Conservation (phyloP, 35 echinoderm and acorn worm species). For the Lytechinus pictus region DNA sequence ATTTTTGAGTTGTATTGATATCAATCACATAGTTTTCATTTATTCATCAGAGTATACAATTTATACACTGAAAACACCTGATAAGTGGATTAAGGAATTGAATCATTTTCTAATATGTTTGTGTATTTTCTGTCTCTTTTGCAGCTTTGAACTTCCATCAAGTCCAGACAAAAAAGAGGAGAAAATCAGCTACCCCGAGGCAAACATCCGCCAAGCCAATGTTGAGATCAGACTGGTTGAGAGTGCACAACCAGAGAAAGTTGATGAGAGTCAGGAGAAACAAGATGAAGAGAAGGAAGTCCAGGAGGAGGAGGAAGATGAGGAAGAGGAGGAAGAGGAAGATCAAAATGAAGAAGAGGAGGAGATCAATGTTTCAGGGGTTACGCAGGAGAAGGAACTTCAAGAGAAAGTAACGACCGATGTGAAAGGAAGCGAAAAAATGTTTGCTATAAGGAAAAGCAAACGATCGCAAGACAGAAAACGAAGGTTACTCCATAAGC, state of each 20-base stretch:
- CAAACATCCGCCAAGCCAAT: constrained; percentile 57
- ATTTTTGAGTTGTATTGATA: too few relatives aligned
- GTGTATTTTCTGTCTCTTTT: not conserved
- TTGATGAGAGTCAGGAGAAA: constrained; percentile 86
- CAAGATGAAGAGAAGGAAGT: constrained; percentile 87
- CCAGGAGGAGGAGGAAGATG: constrained; percentile 76
- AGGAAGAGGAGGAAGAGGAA: constrained; percentile 73
- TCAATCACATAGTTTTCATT: not conserved
- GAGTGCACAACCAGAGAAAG: constrained; percentile 72
- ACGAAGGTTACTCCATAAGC: constrained; percentile 70
- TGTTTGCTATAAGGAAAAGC: constrained; percentile 68
- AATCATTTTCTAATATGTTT: not conserved
- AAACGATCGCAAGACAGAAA: constrained; percentile 72
- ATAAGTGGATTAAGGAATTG: not conserved
- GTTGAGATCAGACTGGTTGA: constrained; percentile 72
- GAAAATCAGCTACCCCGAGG: constrained; percentile 75
- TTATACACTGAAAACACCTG: not conserved
- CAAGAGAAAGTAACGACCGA: constrained; percentile 55
- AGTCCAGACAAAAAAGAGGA: constrained; percentile 83
- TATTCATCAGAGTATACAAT: not conserved
- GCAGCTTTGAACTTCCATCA: constrained; percentile 74
- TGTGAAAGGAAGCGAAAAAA: constrained; percentile 75
- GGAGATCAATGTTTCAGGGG: constrained; percentile 36
- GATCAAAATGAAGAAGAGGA: constrained; percentile 70
- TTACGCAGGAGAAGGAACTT: constrained; percentile 49